Conservation (phyloP, 2,113 vertebrate species). For the Cyphomyrus discorhynchus region DNA sequence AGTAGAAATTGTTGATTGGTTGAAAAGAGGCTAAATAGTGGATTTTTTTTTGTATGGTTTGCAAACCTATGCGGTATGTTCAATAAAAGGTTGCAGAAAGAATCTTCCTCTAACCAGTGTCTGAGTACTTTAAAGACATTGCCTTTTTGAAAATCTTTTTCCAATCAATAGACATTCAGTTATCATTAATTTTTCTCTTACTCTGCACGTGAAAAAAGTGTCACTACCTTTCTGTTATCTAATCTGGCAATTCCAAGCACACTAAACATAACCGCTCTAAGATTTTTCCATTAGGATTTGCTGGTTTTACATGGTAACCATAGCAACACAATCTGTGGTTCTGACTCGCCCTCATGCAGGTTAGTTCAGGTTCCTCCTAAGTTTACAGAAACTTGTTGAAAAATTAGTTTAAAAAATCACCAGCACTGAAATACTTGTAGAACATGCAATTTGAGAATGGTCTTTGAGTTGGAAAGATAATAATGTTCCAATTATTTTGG, state of each 20-base stretch:
- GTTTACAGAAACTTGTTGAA: background rate
- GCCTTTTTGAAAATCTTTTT: background rate
- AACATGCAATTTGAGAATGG: background rate
- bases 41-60: background rate
- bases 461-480: background rate
- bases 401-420: background rate
- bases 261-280: background rate
- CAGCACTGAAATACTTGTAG: background rate
- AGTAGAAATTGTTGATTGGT: too few relatives aligned
- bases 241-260: background rate
- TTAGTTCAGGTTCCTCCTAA: background rate
- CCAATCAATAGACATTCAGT: background rate
- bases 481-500: background rate
- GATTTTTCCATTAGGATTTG: background rate
- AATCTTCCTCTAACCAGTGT: background rate
- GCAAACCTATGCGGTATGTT: background rate
- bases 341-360: background rate
- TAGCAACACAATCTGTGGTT: background rate
- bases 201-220: background rate
- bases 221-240: background rate
- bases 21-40: too few relatives aligned
- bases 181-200: background rate
- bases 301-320: background rate
- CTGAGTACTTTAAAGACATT: background rate
- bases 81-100: background rate